These are phyloP conservation scores for Adoxophyes honmai DNA, from an alignment of 1,140 invertebrate genomes.

Conservation along the genomic window DNA sequence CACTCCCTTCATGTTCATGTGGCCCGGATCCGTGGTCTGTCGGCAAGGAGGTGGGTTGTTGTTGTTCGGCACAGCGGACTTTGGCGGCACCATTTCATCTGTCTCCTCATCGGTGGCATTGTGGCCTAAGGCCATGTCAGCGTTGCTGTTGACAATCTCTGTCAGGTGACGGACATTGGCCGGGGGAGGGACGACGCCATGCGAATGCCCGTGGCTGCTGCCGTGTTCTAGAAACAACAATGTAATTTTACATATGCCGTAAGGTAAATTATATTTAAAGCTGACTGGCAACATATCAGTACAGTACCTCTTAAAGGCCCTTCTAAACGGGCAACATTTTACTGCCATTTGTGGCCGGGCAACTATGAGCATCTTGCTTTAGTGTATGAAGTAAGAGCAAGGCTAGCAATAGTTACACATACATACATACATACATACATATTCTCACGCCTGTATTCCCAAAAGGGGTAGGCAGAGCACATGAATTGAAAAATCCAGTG, in stretches of 20 bases:
- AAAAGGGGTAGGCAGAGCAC: no score
- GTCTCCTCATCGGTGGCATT: conserved; percentile 87
- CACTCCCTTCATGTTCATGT: conserved; percentile 98
- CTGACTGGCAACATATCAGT: no score
- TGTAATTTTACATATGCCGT: not conserved
- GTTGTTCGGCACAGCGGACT: conserved; percentile 38
- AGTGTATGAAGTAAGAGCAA: no score
- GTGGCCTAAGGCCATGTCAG: conserved; percentile 65
- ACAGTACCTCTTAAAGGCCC: no score
- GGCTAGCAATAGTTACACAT: no score
- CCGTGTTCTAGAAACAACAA: conserved; percentile 83
- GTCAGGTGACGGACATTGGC: conserved; percentile 62
- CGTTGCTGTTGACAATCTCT: conserved; percentile 66
- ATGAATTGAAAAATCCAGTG: no score
- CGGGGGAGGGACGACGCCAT: conserved; percentile 80
- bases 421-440: no score
- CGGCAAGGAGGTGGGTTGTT: conserved; percentile 54
- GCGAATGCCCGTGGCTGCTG: conserved; percentile 85
- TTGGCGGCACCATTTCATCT: conserved; percentile 82
- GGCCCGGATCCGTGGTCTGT: conserved; percentile 80
- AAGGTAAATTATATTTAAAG: no score
- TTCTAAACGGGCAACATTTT: no score
- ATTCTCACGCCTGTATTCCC: no score
- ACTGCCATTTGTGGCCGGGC: no score
- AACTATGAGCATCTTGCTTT: no score